Conservation (phyloP, 2,797 vertebrate species). For the Scarus forsteni region DNA sequence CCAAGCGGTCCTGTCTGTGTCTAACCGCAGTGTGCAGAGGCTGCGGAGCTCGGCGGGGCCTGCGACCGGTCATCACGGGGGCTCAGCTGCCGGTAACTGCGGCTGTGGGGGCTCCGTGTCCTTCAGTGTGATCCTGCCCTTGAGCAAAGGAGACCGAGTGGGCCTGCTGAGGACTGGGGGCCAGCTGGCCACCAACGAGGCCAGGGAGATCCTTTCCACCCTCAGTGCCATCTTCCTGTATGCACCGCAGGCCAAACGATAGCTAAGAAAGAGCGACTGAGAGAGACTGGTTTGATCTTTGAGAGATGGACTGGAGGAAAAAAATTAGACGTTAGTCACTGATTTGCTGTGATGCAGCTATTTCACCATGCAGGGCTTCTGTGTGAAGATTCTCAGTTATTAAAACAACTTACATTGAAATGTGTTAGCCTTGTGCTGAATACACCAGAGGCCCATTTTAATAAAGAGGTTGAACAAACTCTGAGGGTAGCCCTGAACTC, state of each 20-base stretch:
- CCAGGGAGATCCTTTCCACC: slow-evolving; percentile 93
- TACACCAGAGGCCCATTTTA: slow-evolving; percentile 11
- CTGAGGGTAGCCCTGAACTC: no score
- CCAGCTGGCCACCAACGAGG: slow-evolving; percentile 89
- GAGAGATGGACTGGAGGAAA: slow-evolving; percentile 53
- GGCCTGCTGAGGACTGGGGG: slow-evolving; percentile 90
- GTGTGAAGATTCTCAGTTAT: slow-evolving; percentile 44
- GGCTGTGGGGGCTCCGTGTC: slow-evolving; percentile 90
- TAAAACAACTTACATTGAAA: slow-evolving; percentile 35
- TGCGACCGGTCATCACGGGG: slow-evolving; percentile 68
- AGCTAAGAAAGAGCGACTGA: slow-evolving; percentile 62
- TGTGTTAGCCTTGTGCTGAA: slow-evolving; percentile 46
- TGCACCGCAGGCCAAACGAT: slow-evolving; percentile 85
- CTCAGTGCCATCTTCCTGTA: slow-evolving; percentile 94
- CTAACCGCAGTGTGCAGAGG: slow-evolving; percentile 91
- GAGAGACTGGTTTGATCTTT: slow-evolving; percentile 45
- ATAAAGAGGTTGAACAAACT: no score
- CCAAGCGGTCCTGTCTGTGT: slow-evolving; percentile 92
- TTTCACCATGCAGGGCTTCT: slow-evolving; percentile 13
- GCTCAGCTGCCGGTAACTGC: slow-evolving; percentile 60
- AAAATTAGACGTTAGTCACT: slow-evolving; percentile 7
- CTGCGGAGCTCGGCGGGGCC: slow-evolving; percentile 84
- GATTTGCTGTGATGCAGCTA: slow-evolving; percentile 45
- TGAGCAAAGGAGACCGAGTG: slow-evolving; percentile 91
- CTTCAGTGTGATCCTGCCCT: slow-evolving; percentile 90